phyloP scores from a whole-genome alignment of 2,113 vertebrate species.

The Tupaia chinensis region DNA sequence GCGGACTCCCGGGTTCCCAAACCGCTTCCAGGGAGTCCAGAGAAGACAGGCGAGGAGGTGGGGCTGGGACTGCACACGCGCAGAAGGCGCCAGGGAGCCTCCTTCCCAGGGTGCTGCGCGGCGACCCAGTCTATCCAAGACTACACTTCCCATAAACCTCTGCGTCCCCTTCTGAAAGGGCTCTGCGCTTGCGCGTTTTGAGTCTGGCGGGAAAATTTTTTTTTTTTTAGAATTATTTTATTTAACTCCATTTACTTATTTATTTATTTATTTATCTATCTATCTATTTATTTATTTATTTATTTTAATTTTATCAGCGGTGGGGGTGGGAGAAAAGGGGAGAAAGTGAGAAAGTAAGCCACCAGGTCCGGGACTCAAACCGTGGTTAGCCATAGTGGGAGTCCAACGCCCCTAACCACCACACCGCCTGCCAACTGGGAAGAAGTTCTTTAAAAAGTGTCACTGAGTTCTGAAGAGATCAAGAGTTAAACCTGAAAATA shows the following conservation, averaged over 20 bases:
- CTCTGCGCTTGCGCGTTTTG: rapidly evolving
- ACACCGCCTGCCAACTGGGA: neutral
- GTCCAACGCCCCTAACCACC: too few relatives aligned
- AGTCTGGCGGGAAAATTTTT: too few relatives aligned
- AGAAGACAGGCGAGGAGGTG: neutral
- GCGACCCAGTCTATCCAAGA: neutral
- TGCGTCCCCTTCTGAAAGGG: rapidly evolving
- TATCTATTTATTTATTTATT: too few relatives aligned
- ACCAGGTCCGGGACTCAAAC: too few relatives aligned
- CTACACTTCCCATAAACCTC: constrained; percentile 29
- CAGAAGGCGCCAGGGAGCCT: neutral
- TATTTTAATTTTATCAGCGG: too few relatives aligned
- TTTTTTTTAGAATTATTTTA: neutral
- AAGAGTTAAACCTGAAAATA: neutral
- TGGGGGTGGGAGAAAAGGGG: too few relatives aligned
- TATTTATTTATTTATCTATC: too few relatives aligned
- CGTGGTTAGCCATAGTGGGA: too few relatives aligned
- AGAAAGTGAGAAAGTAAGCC: too few relatives aligned
- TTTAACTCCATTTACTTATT: neutral
- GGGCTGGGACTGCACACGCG: neutral
- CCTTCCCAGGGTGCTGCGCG: neutral
- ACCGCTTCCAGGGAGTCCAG: rapidly evolving
- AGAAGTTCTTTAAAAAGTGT: neutral
- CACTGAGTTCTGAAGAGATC: neutral
- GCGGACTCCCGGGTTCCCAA: rapidly evolving